phyloP scores from a whole-genome alignment of 2,113 vertebrate species.

The Thryonomys swinderianus region DNA sequence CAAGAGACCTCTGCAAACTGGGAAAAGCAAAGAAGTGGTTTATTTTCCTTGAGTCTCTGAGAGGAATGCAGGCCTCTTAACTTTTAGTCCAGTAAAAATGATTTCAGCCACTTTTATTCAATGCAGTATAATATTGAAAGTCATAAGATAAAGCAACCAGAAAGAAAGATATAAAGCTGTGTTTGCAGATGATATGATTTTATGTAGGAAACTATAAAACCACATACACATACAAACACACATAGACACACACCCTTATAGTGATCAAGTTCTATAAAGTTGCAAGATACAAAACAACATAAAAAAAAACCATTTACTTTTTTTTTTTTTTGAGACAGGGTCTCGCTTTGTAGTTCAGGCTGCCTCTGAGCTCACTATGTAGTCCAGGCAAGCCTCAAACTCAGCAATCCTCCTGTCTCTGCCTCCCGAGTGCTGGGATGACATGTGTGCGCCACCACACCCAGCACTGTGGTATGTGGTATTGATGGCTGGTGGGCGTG shows the following conservation, averaged over 20 bases:
- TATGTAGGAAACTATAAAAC: not conserved
- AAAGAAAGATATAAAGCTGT: not conserved
- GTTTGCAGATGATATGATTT: not conserved
- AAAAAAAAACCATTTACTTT: not conserved
- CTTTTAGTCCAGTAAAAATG: not conserved
- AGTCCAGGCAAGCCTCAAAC: no score
- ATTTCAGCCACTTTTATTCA: not conserved
- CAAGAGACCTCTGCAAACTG: not conserved
- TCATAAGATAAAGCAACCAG: no score
- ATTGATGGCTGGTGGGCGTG: no score
- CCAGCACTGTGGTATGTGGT: no score
- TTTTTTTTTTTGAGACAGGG: no score
- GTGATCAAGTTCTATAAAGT: not conserved
- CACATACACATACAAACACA: not conserved
- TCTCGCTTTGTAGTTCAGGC: no score
- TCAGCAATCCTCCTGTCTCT: no score
- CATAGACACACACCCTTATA: not conserved
- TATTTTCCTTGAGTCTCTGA: rapidly evolving
- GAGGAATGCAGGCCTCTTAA: not conserved
- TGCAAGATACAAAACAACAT: not conserved
- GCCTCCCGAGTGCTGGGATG: no score
- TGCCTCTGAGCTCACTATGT: no score
- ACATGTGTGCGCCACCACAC: no score
- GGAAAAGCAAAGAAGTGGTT: not conserved
- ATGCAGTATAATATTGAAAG: not conserved